Percentiles rank a stretch among this genome's conserved stretches.
Evolutionary conservation across 2,113 vertebrate species (phyloP).

Genomic region (Phalacrocorax pelagicus): DNA sequence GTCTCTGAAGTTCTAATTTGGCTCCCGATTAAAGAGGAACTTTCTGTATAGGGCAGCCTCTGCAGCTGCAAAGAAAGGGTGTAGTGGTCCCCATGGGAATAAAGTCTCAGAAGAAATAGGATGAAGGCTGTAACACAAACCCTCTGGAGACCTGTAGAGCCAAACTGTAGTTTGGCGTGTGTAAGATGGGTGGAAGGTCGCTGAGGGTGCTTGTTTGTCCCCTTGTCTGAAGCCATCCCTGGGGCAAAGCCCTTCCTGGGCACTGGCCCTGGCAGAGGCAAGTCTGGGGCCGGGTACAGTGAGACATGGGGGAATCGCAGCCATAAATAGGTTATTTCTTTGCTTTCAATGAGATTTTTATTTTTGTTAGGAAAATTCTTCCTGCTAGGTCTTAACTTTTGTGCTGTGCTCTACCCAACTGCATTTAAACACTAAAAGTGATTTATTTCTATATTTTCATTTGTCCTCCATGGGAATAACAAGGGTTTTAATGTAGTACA

Average conservation of each 20-base stretch:
- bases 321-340: background rate
- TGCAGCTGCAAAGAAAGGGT: background rate
- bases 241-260: background rate
- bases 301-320: background rate
- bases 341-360: background rate
- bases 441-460: slow-evolving; percentile 2
- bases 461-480: background rate
- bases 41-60: background rate
- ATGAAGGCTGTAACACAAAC: background rate
- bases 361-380: background rate
- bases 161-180: background rate
- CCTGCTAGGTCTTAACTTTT: background rate
- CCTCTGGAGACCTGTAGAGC: background rate
- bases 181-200: background rate
- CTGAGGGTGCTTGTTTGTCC: background rate
- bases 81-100: background rate
- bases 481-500: background rate
- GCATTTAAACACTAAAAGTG: background rate
- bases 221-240: background rate
- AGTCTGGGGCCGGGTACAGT: too few species aligned
- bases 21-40: background rate
- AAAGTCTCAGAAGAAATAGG: background rate
- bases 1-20: background rate
- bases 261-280: accelerated
- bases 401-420: background rate